Base-by-base conservation (phyloP, 2,113 vertebrate species). In the Pedionomus torquatus region DNA sequence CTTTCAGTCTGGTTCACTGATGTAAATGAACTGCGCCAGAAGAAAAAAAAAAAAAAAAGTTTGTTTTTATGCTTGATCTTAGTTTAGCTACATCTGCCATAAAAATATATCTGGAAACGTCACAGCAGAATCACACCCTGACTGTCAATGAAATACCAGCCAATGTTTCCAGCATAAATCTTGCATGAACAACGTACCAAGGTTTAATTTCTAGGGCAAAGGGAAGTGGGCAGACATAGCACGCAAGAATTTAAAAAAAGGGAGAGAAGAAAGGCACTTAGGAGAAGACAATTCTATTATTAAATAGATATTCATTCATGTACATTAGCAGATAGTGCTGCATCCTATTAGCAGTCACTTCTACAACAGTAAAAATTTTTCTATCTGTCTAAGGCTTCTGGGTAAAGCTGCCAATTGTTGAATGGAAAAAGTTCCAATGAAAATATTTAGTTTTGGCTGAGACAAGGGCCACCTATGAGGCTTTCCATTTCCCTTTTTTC, bases 31-130 rank as follows among this genome's bases (percentile, higher is more conserved):
- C 82, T 83, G 58, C 81, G 79, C 55, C 68, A 81, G 75, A 48
- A 9, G 28, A 43, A 69, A 26, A 75, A 79, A 71, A 55, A 48
- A 88, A 79, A 65, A 79, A 68, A 48, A 44, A 5, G 65, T 71
- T 97, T 94, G 83, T 48, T 94, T 96, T 93, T 63, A 61, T 79
- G 69, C 52, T 72, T 93, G 48, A 63, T 90, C 75, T 87, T 89
- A 57, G 80, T 91, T 87, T 92, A 93, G 95, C 86, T 76, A 81
- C 69, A 82, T 52, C 77, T 95, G 80, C 72, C 86, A 92, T 75
- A 90, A 93, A 96, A 94, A 96, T 84, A 54, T 21, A 87, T 66
- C 78, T 95, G 72, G 83, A 96, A 96, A 95, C 95, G 80, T 92
- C 86, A 95, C 69, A 78, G 77, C 61, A 93, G 77, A 92, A 90